Conservation (phyloP, 1,140 invertebrate species). For the Leguminivora glycinivorella region DNA sequence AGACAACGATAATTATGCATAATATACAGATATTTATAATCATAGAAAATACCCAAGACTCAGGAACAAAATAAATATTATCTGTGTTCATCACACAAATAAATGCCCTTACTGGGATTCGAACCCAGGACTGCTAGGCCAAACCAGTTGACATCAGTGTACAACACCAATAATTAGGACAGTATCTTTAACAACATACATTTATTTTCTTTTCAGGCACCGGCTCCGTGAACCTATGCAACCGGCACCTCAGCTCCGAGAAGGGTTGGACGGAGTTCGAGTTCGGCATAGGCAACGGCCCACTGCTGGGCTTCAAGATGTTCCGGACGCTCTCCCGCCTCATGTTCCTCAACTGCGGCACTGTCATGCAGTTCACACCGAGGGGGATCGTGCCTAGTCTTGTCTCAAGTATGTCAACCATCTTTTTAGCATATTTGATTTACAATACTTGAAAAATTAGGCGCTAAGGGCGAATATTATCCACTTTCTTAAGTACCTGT, state of each 20-base stretch:
- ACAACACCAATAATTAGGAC: too few relatives aligned
- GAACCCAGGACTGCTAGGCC: background rate
- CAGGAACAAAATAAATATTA: too few relatives aligned
- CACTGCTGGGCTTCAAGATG: slow-evolving; percentile 85
- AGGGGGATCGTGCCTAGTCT: slow-evolving; percentile 86
- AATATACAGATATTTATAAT: too few relatives aligned
- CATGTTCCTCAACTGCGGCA: slow-evolving; percentile 86
- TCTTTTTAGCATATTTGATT: background rate
- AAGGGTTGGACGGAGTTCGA: slow-evolving; percentile 92
- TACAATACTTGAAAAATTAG: too few relatives aligned
- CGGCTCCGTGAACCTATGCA: slow-evolving; percentile 87
- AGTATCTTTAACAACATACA: background rate
- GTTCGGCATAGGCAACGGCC: slow-evolving; percentile 89
- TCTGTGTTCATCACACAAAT: too few relatives aligned
- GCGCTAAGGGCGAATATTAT: too few relatives aligned
- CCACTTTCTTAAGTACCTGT: too few relatives aligned
- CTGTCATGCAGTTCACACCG: slow-evolving; percentile 85
- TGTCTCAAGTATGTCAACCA: slow-evolving; percentile 80
- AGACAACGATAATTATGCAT: too few relatives aligned
- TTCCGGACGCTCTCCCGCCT: slow-evolving; percentile 85
- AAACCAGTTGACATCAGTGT: slow-evolving; percentile 6
- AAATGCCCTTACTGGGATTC: too few relatives aligned
- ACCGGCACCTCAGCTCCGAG: slow-evolving; percentile 87
- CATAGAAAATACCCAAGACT: too few relatives aligned
- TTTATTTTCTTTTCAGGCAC: slow-evolving; percentile 74